Evolutionary conservation across 2,113 vertebrate genomes (phyloP), one percentile per base, ranked within the genome.

Genomic region (Oncorhynchus masou): DNA sequence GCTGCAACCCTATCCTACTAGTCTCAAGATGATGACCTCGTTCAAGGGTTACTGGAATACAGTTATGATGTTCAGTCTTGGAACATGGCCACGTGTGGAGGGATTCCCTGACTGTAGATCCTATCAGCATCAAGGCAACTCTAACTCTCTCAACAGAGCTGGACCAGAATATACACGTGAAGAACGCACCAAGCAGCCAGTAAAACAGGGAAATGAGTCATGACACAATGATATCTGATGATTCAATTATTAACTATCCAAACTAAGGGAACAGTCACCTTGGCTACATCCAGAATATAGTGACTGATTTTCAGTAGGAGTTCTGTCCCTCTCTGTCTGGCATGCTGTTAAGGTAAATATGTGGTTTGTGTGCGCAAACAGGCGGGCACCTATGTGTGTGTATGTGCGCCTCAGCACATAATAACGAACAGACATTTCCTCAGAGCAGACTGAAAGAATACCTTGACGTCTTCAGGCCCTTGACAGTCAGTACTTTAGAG

Each of bases 21-120:
- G 66, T 66, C 34, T 66, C 60, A 74, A 66, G 13, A 48, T 11
- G 60, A 15, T 51, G 70, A 84, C 77, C 71, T 81, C 73, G 79
- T 51, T 4, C 54, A 29, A 68, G 78, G 59, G 76, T 62, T 80
- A 75, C 7, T 22, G 73, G 29, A 57, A 64, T 70, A 73, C 67
- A 6, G 49, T 57, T 48, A 7, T 45, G 29, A 72, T 11, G 19
- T 2, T 9, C 11, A 3, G 11, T 59, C 39, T 19, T 74, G 68
- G 65, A 48, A 39, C 2, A 71, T 7, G 34, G 68, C 74, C 79
- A 72, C 11, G 27, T 25, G 49, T 24, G 68, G n/a, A n/a, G 73
- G 57, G 74, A 81, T 66, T 75, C 80, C 60, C 57, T 62, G 62
- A 51, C 66, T 24, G 59, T n/a, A 4, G 29, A 45, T 79, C 65